Percentiles rank a stretch among this genome's conserved stretches.
Evolutionary conservation across 2,888 invertebrate genomes (phyloP).

Genomic region (Lymantria monacha): DNA sequence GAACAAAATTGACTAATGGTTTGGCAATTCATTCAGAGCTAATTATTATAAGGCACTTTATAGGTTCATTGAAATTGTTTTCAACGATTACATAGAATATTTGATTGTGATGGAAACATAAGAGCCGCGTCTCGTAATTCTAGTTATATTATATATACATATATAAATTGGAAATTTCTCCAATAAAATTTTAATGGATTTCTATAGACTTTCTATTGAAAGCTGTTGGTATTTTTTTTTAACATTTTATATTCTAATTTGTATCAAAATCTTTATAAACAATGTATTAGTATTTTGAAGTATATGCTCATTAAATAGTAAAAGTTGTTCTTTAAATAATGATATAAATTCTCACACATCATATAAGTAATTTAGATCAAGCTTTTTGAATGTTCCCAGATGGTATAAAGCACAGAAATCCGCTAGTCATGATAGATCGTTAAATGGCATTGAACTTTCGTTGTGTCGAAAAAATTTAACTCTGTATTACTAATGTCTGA

Average conservation of each 20-base stretch:
- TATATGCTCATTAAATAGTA: not conserved
- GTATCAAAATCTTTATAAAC: not conserved
- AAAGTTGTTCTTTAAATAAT: not conserved
- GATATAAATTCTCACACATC: not conserved
- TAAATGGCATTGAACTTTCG: conserved; percentile 50
- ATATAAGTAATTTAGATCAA: conserved; percentile 14
- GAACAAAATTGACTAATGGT: too few species aligned
- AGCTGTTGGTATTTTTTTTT: not conserved
- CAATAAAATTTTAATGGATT: conserved; percentile 13
- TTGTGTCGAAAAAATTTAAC: conserved; percentile 28
- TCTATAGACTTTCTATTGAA: conserved; percentile 19
- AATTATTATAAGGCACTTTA: too few species aligned
- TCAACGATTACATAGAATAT: too few species aligned
- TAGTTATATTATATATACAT: not conserved
- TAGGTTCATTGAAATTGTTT: too few species aligned
- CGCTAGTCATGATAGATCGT: conserved; percentile 35
- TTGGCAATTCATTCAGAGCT: too few species aligned
- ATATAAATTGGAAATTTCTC: conserved; percentile 15
- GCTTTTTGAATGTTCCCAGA: conserved; percentile 6
- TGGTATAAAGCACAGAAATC: conserved; percentile 22
- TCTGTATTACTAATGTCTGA: conserved; percentile 13
- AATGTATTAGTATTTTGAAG: too few species aligned
- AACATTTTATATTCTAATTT: not conserved
- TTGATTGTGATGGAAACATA: not conserved
- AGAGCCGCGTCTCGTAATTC: not conserved